Conservation (phyloP, 2,797 vertebrate species). For the Alosa sapidissima region DNA sequence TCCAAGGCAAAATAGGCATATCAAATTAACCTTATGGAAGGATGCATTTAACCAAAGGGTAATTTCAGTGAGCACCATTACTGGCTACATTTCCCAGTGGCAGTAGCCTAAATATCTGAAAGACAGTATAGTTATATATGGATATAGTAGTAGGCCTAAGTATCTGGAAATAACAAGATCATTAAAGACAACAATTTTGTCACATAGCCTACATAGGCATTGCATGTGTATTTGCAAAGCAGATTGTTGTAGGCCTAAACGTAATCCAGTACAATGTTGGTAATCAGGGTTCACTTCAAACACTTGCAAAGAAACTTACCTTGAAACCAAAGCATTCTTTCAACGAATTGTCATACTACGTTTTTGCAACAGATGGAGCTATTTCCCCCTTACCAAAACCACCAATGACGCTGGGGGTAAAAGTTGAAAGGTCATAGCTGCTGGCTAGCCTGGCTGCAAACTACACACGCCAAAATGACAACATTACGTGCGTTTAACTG, state of each 20-base stretch:
- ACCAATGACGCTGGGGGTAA: neutral
- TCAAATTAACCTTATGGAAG: neutral
- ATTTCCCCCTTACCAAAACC: neutral
- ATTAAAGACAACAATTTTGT: neutral
- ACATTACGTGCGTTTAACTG: constrained; percentile 88
- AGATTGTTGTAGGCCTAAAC: no score
- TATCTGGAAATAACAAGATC: neutral
- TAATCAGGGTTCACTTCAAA: neutral
- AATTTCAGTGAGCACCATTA: neutral
- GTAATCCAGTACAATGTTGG: no score
- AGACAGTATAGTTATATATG: neutral
- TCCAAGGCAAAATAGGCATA: neutral
- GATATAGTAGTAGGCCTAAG: neutral
- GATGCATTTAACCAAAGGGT: neutral
- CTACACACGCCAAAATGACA: constrained; percentile 74
- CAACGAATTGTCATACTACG: neutral
- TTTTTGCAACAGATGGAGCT: neutral
- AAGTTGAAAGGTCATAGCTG: constrained; percentile 45
- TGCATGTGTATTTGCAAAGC: neutral
- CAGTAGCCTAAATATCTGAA: neutral
- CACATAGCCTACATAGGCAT: neutral
- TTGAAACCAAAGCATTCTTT: neutral
- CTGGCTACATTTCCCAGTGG: neutral
- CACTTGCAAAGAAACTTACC: neutral
- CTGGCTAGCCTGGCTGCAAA: neutral